Percentiles rank a stretch among this genome's conserved stretches.
phyloP scores from a whole-genome alignment of 2,888 invertebrate genomes.

The Ochlodes sylvanus region DNA sequence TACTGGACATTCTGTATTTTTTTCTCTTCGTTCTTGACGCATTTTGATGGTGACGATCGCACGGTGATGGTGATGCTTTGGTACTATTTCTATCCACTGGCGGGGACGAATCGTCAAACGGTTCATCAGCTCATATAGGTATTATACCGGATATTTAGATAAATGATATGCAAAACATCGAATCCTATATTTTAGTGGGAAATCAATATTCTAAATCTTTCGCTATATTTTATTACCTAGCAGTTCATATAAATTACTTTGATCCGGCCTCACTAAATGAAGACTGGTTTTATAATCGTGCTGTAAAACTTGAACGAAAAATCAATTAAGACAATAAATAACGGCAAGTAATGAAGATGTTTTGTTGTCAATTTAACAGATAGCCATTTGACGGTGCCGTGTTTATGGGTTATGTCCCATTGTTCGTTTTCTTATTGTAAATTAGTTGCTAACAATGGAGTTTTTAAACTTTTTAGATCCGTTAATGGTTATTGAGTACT shows the following conservation, averaged over 20 bases:
- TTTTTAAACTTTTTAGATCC: constrained; percentile 13
- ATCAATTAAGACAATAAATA: constrained; percentile 33
- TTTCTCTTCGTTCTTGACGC: no score
- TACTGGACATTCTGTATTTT: no score
- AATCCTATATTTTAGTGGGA: no score
- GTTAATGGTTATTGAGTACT: no score
- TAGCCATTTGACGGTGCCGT: constrained; percentile 18
- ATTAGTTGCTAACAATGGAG: constrained; percentile 22
- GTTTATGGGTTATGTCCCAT: constrained; percentile 11
- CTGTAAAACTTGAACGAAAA: constrained; percentile 16
- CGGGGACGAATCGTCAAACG: no score
- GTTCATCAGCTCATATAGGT: no score
- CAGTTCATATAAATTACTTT: background rate
- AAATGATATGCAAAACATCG: no score
- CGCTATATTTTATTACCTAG: background rate
- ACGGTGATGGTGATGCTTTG: no score
- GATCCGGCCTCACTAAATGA: background rate
- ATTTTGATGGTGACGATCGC: no score
- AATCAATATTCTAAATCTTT: no score
- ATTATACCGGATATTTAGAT: no score
- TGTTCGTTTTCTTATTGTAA: constrained; percentile 23
- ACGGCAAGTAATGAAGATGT: constrained; percentile 32
- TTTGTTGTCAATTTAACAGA: constrained; percentile 19
- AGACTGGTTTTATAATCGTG: constrained; percentile 25
- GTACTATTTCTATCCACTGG: no score